phyloP scores from a whole-genome alignment of 2,888 invertebrate species.

The Colostygia pectinataria region DNA sequence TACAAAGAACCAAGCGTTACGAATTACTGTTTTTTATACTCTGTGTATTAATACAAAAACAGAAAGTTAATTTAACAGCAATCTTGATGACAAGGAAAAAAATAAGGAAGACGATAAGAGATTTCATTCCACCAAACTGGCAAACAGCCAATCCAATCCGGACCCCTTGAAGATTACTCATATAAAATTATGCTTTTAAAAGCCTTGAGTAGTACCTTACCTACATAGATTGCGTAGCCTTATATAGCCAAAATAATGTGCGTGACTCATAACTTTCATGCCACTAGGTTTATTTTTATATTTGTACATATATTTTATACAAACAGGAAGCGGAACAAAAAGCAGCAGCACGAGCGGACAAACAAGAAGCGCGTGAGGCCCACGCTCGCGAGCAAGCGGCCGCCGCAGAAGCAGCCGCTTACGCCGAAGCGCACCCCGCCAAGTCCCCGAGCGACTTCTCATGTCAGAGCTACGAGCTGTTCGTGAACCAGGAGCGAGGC shows the following conservation, averaged over 20 bases:
- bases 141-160: conserved; percentile 6
- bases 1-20: no score
- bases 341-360: conserved; percentile 87
- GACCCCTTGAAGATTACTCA: background rate
- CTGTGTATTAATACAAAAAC: background rate
- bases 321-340: conserved; percentile 92
- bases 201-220: background rate
- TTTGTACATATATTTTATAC: background rate
- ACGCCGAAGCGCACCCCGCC: conserved; percentile 85
- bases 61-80: background rate
- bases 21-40: background rate
- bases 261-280: no score
- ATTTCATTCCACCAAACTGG: conserved; percentile 10
- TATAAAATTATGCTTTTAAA: background rate
- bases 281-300: no score
- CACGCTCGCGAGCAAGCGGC: conserved; percentile 85
- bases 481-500: conserved; percentile 94
- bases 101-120: conserved; percentile 6
- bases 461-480: conserved; percentile 95
- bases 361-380: conserved; percentile 83
- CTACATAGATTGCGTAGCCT: no score
- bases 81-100: background rate
- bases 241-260: no score
- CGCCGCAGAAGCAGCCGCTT: conserved; percentile 85
- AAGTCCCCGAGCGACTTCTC: conserved; percentile 97